A percentile compares a stretch with the other conserved stretches of the same genome.
Conservation (phyloP, 92 coral and sea anemone genomes). For the Umimayanthus chanpuru region DNA sequence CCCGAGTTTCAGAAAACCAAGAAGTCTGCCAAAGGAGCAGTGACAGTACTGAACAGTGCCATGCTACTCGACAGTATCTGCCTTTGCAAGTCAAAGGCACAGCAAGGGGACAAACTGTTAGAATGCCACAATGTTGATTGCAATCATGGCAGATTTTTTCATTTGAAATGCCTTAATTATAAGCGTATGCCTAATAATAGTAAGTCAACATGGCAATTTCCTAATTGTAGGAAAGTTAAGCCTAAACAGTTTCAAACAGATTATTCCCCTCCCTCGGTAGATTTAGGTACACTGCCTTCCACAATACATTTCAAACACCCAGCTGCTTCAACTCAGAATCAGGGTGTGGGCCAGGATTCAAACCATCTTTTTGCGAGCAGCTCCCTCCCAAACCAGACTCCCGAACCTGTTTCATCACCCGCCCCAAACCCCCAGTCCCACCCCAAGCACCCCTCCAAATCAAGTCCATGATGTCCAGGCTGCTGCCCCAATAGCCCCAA, state of each 20-base stretch:
- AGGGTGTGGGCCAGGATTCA: too few species aligned
- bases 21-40: too few species aligned
- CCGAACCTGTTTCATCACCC: too few species aligned
- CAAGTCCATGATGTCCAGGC: too few species aligned
- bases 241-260: too few species aligned
- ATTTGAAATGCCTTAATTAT: slow-evolving; percentile 29
- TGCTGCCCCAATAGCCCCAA: too few species aligned
- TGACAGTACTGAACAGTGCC: background rate
- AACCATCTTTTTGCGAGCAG: too few species aligned
- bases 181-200: slow-evolving; percentile 43
- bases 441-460: too few species aligned
- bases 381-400: too few species aligned
- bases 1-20: too few species aligned
- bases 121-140: slow-evolving; percentile 39
- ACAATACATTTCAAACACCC: slow-evolving; percentile 1
- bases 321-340: too few species aligned
- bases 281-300: background rate
- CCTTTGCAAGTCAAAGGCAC: slow-evolving; percentile 25
- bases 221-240: background rate
- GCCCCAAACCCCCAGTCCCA: too few species aligned
- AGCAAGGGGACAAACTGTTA: slow-evolving; percentile 14
- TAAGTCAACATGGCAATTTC: slow-evolving; percentile 32
- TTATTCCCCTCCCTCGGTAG: background rate
- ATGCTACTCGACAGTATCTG: slow-evolving; percentile 24
- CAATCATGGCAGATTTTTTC: slow-evolving; percentile 41